Conservation (phyloP, 2,888 invertebrate genomes). For the Nephrotoma appendiculata region DNA sequence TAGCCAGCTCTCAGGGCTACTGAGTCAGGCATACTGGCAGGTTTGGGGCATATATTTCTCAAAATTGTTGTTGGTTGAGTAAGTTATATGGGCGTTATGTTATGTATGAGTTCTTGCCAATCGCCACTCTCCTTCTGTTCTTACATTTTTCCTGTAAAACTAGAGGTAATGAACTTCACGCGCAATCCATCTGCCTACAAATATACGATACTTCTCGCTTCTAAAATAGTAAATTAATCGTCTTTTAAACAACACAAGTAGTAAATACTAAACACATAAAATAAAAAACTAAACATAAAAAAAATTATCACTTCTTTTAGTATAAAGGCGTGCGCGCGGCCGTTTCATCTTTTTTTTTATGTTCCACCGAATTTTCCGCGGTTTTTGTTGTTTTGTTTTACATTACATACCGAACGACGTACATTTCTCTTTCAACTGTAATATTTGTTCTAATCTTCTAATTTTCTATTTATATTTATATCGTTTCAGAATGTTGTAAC, state of each 20-base stretch:
- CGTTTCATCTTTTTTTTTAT: neutral
- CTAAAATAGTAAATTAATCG: neutral
- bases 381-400: neutral
- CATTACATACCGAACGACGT: neutral
- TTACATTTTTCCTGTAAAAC: too few species aligned
- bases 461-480: neutral
- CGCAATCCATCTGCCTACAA: neutral
- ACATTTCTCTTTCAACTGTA: neutral
- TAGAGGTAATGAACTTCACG: too few species aligned
- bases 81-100: too few species aligned
- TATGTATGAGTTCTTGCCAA: too few species aligned
- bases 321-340: neutral
- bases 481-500: slow-evolving; percentile 2
- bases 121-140: too few species aligned
- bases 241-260: neutral
- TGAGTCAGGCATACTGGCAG: too few species aligned
- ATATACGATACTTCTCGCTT: neutral
- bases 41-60: too few species aligned
- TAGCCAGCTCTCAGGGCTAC: too few species aligned
- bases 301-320: neutral
- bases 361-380: neutral
- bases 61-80: too few species aligned
- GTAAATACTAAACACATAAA: neutral
- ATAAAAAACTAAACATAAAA: neutral
- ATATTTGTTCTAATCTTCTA: neutral